phyloP scores from a whole-genome alignment of 2,888 invertebrate genomes.

The Conchocele bisecta region DNA sequence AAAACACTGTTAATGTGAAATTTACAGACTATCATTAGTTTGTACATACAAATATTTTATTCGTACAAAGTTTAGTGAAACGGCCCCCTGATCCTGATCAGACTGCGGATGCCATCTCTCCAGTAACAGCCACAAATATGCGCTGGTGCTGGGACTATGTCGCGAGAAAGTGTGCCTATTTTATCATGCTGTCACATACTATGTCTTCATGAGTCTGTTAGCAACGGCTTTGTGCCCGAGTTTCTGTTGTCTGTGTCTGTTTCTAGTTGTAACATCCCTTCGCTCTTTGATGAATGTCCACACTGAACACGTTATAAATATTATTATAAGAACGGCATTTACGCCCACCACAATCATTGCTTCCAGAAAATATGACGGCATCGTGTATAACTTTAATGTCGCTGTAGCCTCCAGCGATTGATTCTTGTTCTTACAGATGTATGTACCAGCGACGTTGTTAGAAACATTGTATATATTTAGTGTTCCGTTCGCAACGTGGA shows the following conservation, averaged over 20 bases:
- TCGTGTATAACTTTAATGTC: slow-evolving; percentile 59
- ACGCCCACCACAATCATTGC: slow-evolving; percentile 70
- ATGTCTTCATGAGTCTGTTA: background rate
- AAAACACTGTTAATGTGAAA: too few species aligned
- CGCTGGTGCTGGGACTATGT: too few species aligned
- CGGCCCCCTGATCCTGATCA: too few species aligned
- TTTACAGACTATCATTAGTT: too few species aligned
- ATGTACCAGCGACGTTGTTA: slow-evolving; percentile 75
- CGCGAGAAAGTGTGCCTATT: too few species aligned
- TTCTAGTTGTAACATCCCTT: slow-evolving; percentile 2
- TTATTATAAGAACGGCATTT: slow-evolving; percentile 59
- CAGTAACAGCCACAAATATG: too few species aligned
- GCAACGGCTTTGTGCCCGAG: slow-evolving; percentile 37
- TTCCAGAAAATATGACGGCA: slow-evolving; percentile 68
- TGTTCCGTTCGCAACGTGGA: slow-evolving; percentile 49
- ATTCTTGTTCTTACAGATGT: slow-evolving; percentile 67
- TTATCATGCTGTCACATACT: too few species aligned
- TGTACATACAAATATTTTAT: too few species aligned
- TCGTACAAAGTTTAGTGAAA: too few species aligned
- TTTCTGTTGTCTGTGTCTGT: slow-evolving; percentile 30
- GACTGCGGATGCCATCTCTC: too few species aligned
- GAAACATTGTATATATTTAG: slow-evolving; percentile 73
- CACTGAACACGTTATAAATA: slow-evolving; percentile 65
- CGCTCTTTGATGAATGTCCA: slow-evolving; percentile 49
- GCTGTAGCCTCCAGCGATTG: slow-evolving; percentile 61